Base-by-base conservation (phyloP, 2,113 vertebrate genomes). In the Scomber colias region DNA sequence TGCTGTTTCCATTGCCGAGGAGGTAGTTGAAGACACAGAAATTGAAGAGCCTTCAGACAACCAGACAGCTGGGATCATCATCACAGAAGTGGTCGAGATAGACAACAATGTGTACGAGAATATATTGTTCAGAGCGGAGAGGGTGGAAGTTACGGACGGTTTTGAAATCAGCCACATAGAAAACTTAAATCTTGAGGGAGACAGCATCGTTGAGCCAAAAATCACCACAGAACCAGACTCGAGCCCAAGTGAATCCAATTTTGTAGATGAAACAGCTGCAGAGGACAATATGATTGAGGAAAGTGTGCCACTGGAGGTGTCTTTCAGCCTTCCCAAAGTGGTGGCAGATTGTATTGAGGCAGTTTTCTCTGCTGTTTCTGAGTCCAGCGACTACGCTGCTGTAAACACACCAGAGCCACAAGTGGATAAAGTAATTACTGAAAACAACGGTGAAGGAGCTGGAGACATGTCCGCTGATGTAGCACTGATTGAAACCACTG, bases 401-500 rank as follows among this genome's bases (percentile, higher is more conserved):
- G 30, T 40, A 40, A 55, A 65, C 55, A 55, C 14, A 1, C 48
- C 78, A 55, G 59, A 69, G 8, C 53, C 57, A 21, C 24, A 11
- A 50, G 55, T n/a, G 24, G 63, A 70, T 46, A 56, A 77, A 79
- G 75, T 54, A 40, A 67, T 50, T 59, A 59, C 63, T 14, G 67
- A 48, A 53, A 57, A 69, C 70, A 27, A 19, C 7, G 5, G 48
- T 30, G 71, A 67, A 45, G 66, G 40, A 78, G 40, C 50, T 46
- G 56, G 44, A 79, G 75, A 57, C 17, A 27, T 31, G 35, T 73
- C 62, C 40, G 46, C 57, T 59, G 53, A 75, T 12, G 35, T 1
- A 14, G 40, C 4, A 10, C 24, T 55, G 62, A 75, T 46, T 60
- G 62, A 76, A 72, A 63, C 31, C 13, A 0, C 49, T 35, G 55